phyloP scores from a whole-genome alignment of 2,797 vertebrate species.

The Enoplosus armatus region DNA sequence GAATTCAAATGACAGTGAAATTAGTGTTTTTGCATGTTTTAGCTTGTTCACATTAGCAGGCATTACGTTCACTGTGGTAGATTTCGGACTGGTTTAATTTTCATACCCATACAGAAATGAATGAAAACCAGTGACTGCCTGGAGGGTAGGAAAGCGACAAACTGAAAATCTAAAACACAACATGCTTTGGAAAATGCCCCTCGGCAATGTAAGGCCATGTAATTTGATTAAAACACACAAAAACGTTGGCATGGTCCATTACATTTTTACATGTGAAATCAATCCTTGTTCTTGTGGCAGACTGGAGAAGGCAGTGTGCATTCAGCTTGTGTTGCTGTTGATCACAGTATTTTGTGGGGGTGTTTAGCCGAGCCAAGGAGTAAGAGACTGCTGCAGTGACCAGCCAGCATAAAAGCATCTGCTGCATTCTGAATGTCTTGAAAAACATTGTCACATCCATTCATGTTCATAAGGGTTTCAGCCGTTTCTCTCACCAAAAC shows the following conservation, averaged over 20 bases:
- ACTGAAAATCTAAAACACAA: slow-evolving; percentile 13
- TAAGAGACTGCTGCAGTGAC: background rate
- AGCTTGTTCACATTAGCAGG: background rate
- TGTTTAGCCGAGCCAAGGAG: background rate
- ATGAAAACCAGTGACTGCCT: slow-evolving; percentile 11
- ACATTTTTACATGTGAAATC: background rate
- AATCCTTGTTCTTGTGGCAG: background rate
- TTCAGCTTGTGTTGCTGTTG: background rate
- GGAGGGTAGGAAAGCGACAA: background rate
- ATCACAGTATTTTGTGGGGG: background rate
- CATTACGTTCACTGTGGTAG: background rate
- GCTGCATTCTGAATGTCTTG: slow-evolving; percentile 4
- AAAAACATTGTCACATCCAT: background rate
- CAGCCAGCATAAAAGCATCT: slow-evolving; percentile 10
- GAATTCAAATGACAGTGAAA: background rate
- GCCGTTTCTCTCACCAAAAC: background rate
- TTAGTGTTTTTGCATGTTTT: background rate
- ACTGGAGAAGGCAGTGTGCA: background rate
- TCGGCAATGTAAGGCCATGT: background rate
- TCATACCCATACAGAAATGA: background rate
- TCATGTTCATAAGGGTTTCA: background rate
- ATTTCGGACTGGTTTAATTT: background rate
- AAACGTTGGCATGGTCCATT: background rate
- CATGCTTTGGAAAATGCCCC: slow-evolving; percentile 4
- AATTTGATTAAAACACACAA: background rate